Base-by-base conservation (phyloP, 2,113 vertebrate genomes). In the Stictonetta naevosa region DNA sequence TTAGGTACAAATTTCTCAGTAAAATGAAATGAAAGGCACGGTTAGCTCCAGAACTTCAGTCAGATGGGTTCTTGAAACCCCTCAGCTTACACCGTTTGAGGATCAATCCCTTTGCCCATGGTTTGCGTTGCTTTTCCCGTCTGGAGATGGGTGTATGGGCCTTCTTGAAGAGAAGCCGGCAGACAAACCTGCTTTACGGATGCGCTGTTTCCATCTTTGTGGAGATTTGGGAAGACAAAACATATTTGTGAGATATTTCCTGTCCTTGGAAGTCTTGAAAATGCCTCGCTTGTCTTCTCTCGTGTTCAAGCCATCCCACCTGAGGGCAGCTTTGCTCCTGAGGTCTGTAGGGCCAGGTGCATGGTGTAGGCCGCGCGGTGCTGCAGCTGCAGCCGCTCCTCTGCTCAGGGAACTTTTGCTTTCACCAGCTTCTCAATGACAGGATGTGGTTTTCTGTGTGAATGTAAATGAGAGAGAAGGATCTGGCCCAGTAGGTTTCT, bases 401-500 rank as follows among this genome's bases (percentile, higher is more conserved):
- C 62, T 82, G 73, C 66, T 36, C 4, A 0, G 36, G 1, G 1
- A 75, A 87, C 94, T 97, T 95, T 95, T 5, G 1, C 89, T 97
- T 97, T 95, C 89, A 89, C 66, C 48, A 56, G 14, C 69, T 92
- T 82, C 91, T 95, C 91, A 85, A 44, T 92, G 96, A 58, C 94
- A 96, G 96, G 95, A 97, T 96, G 96, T 93, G 96, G 94, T 95
- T 95, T 95, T 78, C 95, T 76, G 34, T 73, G 53, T 42, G 53
- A 91, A 84, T 60, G 88, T 68, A 78, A 92, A 90, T 72, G 58
- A 68, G 62, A 87, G 73, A 92, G 48, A n/a, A 93, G 77, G 81
- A 90, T 75, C 79, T 92, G 80, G 60, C 72, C 76, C 80, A 19
- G 25, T 11, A 67, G 52, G 29, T 75, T 90, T 92, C 77, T 63